These are phyloP conservation scores for Poeciliopsis turrubarensis DNA, from an alignment of 2,113 vertebrate genomes.

Conservation along the genomic window DNA sequence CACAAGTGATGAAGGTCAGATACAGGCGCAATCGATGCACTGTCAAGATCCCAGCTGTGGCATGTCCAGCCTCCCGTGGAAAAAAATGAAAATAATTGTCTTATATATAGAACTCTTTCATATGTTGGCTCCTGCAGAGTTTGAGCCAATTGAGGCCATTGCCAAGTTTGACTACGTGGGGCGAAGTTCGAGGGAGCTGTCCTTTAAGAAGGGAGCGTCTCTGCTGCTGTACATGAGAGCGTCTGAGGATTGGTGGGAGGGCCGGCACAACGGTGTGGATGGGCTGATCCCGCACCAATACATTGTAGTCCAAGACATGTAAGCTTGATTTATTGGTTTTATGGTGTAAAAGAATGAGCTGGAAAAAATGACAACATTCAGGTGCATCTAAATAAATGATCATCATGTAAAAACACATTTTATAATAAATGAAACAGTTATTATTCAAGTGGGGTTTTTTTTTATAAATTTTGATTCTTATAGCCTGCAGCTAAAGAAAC, in stretches of 20 bases:
- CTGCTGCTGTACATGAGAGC: slow-evolving; percentile 92
- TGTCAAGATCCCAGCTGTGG: not conserved
- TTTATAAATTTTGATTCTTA: no score
- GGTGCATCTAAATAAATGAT: not conserved
- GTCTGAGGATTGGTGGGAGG: slow-evolving; percentile 98
- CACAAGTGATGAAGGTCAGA: slow-evolving; percentile 94
- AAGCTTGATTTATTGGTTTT: slow-evolving; percentile 51
- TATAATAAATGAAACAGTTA: not conserved
- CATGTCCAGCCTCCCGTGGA: not conserved
- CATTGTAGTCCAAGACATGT: slow-evolving; percentile 97
- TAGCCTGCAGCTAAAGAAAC: no score
- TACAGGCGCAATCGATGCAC: slow-evolving; percentile 10
- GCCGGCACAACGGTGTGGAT: slow-evolving; percentile 91
- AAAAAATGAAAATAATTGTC: not conserved
- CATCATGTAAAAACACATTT: not conserved
- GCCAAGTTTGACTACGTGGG: slow-evolving; percentile 95
- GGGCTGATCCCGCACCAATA: slow-evolving; percentile 97
- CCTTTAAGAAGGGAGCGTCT: slow-evolving; percentile 95
- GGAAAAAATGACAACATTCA: no score
- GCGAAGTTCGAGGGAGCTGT: slow-evolving; percentile 91
- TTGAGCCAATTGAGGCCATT: slow-evolving; percentile 94
- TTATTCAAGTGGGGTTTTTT: no score
- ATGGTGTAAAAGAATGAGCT: not conserved
- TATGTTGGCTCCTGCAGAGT: slow-evolving; percentile 77
- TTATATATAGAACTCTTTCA: not conserved